A percentile compares a stretch with the other conserved stretches of the same genome.
Conservation (phyloP, 2,888 invertebrate genomes). For the Nephrotoma appendiculata region DNA sequence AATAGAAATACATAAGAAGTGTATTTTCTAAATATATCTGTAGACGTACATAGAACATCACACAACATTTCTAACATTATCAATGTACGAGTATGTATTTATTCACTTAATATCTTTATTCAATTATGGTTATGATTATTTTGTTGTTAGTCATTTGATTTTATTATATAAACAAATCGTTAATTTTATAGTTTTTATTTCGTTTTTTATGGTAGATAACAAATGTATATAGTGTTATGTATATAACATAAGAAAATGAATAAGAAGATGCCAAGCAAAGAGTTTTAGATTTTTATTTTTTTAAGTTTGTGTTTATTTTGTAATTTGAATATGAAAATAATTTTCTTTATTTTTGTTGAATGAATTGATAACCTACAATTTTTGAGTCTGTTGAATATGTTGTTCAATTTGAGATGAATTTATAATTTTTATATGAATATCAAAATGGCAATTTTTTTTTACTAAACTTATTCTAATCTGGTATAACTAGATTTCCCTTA, state of each 20-base stretch:
- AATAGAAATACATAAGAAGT: background rate
- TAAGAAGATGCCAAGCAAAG: background rate
- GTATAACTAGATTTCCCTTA: background rate
- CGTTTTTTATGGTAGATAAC: background rate
- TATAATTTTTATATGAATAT: background rate
- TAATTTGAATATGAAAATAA: background rate
- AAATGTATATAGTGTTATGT: background rate
- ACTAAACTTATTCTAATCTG: background rate
- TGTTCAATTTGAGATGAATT: background rate
- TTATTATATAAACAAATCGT: background rate
- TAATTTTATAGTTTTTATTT: background rate
- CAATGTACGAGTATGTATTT: background rate
- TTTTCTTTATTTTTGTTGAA: background rate
- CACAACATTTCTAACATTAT: background rate
- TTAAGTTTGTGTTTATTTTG: background rate
- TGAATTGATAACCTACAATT: background rate
- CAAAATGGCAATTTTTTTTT: background rate
- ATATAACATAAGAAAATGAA: background rate
- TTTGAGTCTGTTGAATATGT: background rate
- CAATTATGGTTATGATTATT: background rate
- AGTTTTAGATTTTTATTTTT: background rate
- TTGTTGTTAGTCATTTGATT: background rate
- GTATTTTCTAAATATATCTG: background rate
- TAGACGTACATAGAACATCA: background rate
- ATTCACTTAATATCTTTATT: background rate